A percentile compares a stretch with the other conserved stretches of the same genome.
phyloP scores from a whole-genome alignment of 2,113 vertebrate genomes.

The Rhipidura dahli region DNA sequence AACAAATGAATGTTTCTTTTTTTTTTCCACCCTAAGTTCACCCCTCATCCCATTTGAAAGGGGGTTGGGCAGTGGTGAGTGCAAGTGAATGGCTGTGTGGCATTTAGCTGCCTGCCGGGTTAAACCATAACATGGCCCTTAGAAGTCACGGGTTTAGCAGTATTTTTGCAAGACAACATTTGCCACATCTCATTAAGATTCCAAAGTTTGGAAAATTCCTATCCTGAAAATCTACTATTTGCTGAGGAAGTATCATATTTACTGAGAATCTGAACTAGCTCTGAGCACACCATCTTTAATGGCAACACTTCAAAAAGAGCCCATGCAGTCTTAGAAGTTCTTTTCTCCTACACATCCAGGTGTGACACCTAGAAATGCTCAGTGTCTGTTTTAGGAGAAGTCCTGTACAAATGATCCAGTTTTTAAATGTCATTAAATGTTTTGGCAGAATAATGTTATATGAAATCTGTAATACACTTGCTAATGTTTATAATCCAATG shows the following conservation, averaged over 20 bases:
- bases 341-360: not conserved
- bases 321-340: not conserved
- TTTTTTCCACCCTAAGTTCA: rapidly evolving
- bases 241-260: not conserved
- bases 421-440: not conserved
- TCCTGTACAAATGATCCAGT: not conserved
- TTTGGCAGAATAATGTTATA: not conserved
- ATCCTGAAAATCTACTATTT: not conserved
- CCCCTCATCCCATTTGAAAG: not conserved
- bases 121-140: not conserved
- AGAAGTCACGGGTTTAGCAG: not conserved
- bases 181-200: not conserved
- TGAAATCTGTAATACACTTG: not conserved
- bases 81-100: not conserved
- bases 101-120: not conserved
- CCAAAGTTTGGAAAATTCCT: not conserved
- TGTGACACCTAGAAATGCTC: not conserved
- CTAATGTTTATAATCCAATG: not conserved
- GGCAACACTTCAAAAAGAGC: not conserved
- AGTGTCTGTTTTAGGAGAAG: not conserved
- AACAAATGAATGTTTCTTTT: not conserved
- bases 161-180: not conserved
- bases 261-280: not conserved
- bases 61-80: not conserved
- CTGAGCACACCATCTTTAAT: not conserved